Evolutionary conservation across 1,140 invertebrate genomes (phyloP), one percentile per base, ranked within the genome.

Genomic region (Caenorhabditis inopinata): DNA sequence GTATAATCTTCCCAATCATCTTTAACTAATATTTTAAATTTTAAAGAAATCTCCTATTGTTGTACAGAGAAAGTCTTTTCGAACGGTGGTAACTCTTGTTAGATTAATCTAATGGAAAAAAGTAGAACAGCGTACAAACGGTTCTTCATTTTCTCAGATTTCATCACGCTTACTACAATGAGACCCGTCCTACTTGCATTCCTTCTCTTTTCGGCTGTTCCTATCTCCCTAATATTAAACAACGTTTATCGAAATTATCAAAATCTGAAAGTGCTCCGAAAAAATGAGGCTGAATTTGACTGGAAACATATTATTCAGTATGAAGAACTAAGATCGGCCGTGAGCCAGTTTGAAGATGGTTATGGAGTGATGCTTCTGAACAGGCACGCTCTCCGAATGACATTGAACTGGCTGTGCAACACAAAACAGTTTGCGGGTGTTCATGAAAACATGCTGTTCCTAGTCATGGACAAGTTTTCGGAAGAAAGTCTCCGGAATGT

Each of bases 331-430:
- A 38, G 45, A 23, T 16, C 14, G 14, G 74, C 68, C 5, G 78
- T 84, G 9, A 29, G n/a, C 11, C 35, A 68, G 32, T 47, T 84
- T 32, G 48, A 58, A 7, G 35, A 73, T 25, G 62, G 76, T 16
- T 84, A 79, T 29, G 83, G 83, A 35, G 82, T 84, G 11, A 78
- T 84, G 27, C 58, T 84, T 47, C 35, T 84, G 11, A 84, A 84
- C 58, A 49, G 78, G 32, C 79, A 83, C 48, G 83, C 82, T 62
- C 46, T 82, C 11, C 74, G 82, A 48, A 84, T 84, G 58, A 84
- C 83, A 2, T 45, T 84, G 16, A 84, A 84, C 46, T 84, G 82
- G 82, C 16, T 84, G 14, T 84, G 83, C 18, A 84, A 84, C 51
- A 82, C 80, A 2, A 73, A 38, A 23, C 21, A 27, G 29, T 82